Base-by-base conservation (phyloP, 2,888 invertebrate genomes). In the Heteropelma amictum region DNA sequence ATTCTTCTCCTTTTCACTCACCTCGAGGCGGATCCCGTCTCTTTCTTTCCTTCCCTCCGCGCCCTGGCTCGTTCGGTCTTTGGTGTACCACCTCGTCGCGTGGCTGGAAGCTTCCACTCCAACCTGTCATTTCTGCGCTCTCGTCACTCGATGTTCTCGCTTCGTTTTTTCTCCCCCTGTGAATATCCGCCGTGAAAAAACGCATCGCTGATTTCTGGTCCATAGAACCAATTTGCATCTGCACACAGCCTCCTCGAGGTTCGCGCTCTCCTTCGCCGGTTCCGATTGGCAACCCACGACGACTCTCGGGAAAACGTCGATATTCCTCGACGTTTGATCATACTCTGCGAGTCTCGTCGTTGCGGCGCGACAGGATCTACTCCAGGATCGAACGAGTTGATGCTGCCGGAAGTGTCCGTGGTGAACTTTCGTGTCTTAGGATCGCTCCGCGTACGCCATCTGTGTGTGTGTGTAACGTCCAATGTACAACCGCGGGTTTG, bases 111-210 rank as follows among this genome's bases (percentile, higher is more conserved):
- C 35, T 54, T 67, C 63, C 72, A 76, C 76, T 72, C 63, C 45
- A 33, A 33, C 49, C 56, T 79, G 83, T 82, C 82, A 84, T 86
- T 84, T 83, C 83, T 83, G 81, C 83, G 76, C 61, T 61, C 65
- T 81, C 82, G 47, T 69, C 51, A 80, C 81, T 84, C 83, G 83
- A 70, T 70, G 60, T 38, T 61, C 51, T 51, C 38, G 49, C 49
- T 30, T 54, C 26, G 28, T 30, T 58, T 64, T 56, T 61, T 58
- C 23, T 35, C 51, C 45, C 58, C n/a, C n/a, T n/a, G 30, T 14
- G 45, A 58, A 72, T 67, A 54, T 63, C 42, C 58, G 42, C 60
- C 49, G 65, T 56, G 33, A 75, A 75, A n/a, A 71, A 71, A 63
- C 56, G 71, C 75, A 45, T 63, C 71, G 51, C 71, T 71, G 69